Conservation (phyloP, 2,888 invertebrate species). For the Tenthredo scrophulariae region DNA sequence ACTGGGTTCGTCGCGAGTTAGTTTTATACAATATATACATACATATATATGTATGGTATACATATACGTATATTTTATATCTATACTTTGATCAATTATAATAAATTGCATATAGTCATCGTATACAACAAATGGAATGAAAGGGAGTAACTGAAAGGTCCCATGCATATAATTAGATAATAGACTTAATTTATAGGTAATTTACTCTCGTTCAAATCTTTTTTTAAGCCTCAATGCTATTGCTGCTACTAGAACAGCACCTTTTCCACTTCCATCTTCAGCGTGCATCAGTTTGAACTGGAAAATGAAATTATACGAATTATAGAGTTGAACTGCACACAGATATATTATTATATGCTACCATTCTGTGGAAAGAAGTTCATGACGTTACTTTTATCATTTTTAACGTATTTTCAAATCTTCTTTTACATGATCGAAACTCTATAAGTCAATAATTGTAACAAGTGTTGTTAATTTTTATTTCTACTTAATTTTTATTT, state of each 20-base stretch:
- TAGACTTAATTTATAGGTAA: neutral
- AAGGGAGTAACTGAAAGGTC: conserved; percentile 10
- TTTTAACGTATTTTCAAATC: neutral
- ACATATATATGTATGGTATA: neutral
- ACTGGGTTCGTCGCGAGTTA: neutral
- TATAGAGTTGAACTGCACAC: neutral
- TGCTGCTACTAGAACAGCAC: conserved; percentile 88
- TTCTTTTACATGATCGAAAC: neutral
- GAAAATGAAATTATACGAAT: conserved; percentile 59
- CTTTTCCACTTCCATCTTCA: conserved; percentile 91
- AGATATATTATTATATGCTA: neutral
- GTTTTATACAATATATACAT: neutral
- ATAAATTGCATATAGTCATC: conserved; percentile 2
- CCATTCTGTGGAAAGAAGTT: neutral
- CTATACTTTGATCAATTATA: conserved; percentile 6
- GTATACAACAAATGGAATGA: conserved; percentile 14
- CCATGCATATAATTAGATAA: neutral
- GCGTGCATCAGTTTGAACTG: conserved; percentile 86
- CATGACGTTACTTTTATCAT: neutral
- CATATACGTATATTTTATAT: neutral
- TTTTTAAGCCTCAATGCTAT: conserved; percentile 83
- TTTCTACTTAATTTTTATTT: neutral
- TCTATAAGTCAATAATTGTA: neutral
- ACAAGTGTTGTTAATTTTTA: neutral
- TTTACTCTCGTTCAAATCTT: conserved; percentile 69